Conservation (phyloP, 2,113 vertebrate genomes). For the Podilymbus podiceps region DNA sequence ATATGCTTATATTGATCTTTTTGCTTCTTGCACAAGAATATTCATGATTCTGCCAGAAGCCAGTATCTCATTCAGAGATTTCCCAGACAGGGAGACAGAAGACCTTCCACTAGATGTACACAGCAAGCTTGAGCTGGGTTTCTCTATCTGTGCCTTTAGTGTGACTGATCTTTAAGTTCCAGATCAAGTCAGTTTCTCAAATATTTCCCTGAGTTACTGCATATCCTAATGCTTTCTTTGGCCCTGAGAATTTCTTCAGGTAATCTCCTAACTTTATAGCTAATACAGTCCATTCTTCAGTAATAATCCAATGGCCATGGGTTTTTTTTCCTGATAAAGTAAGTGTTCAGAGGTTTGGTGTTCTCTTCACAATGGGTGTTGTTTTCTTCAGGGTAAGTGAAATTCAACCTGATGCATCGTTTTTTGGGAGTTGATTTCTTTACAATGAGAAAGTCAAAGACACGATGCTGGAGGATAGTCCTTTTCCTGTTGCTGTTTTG, state of each 20-base stretch:
- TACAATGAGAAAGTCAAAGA: not conserved
- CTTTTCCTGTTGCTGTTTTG: not conserved
- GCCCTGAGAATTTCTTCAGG: not conserved
- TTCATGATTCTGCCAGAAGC: not conserved
- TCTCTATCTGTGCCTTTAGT: not conserved
- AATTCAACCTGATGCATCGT: not conserved
- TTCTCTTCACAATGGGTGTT: not conserved
- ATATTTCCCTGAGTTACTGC: not conserved
- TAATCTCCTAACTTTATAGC: not conserved
- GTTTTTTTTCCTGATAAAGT: not conserved
- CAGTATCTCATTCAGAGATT: not conserved
- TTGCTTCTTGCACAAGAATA: not conserved
- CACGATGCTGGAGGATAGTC: not conserved
- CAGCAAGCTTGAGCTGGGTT: not conserved
- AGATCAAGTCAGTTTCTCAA: not conserved
- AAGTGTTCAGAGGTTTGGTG: not conserved
- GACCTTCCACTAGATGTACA: not conserved
- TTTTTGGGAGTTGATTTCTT: not conserved
- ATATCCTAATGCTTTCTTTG: not conserved
- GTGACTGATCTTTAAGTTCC: not conserved
- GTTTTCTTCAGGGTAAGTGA: not conserved
- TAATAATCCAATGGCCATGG: not conserved
- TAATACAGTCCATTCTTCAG: not conserved
- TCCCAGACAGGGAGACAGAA: not conserved
- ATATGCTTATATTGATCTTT: conserved; percentile 8